Conservation (phyloP, 2,797 vertebrate species). For the Premnoplex brunnescens region DNA sequence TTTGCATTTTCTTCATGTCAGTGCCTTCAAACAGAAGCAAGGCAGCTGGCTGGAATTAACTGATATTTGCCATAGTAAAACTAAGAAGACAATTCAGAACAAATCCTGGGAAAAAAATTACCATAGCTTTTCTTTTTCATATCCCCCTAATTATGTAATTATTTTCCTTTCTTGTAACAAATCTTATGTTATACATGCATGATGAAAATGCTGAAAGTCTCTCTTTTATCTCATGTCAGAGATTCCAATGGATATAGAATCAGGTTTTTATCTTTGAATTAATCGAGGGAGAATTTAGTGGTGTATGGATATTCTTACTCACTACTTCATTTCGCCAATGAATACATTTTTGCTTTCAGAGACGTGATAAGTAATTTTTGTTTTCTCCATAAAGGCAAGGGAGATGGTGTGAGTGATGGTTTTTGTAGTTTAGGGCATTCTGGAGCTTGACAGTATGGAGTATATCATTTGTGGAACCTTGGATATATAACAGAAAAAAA, state of each 20-base stretch:
- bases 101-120: background rate
- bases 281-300: background rate
- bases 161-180: background rate
- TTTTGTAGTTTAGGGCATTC: background rate
- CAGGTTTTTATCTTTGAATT: background rate
- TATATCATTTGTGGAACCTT: background rate
- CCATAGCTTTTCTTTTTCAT: background rate
- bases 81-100: background rate
- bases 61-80: background rate
- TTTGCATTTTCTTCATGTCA: background rate
- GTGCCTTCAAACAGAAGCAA: background rate
- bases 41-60: background rate
- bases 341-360: background rate
- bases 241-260: background rate
- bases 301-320: background rate
- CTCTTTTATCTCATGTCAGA: background rate
- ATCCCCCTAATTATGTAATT: background rate
- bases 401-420: background rate
- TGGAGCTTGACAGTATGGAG: background rate
- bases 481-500: background rate
- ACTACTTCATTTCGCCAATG: background rate
- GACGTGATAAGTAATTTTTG: background rate
- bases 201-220: background rate
- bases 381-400: background rate
- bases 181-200: background rate